Conservation (phyloP, 2,888 invertebrate species). For the Pegoplata infirma region DNA sequence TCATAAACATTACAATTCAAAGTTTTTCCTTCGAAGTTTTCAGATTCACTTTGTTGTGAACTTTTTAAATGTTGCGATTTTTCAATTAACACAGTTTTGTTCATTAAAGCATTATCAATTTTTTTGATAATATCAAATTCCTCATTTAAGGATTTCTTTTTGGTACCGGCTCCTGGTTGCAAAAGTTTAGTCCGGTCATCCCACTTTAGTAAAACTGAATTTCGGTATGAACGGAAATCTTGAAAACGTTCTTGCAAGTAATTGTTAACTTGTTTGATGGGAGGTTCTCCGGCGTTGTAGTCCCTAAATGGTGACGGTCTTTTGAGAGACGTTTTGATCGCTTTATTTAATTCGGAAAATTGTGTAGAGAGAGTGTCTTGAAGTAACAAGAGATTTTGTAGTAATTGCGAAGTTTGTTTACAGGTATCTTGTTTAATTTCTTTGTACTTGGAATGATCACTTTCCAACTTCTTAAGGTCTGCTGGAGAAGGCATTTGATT, state of each 20-base stretch:
- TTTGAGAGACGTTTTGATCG: slow-evolving; percentile 73
- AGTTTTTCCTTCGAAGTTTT: slow-evolving; percentile 55
- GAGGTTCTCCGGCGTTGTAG: not conserved
- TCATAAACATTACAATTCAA: slow-evolving; percentile 93
- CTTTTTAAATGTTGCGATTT: slow-evolving; percentile 78
- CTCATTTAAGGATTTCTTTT: slow-evolving; percentile 79
- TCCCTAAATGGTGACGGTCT: slow-evolving; percentile 58
- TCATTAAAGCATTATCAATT: slow-evolving; percentile 90
- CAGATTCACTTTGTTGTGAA: not conserved
- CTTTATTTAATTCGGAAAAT: slow-evolving; percentile 84
- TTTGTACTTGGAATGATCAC: slow-evolving; percentile 79
- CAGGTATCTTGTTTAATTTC: slow-evolving; percentile 80
- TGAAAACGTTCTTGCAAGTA: slow-evolving; percentile 81
- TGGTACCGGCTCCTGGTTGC: slow-evolving; percentile 82
- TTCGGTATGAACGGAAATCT: slow-evolving; percentile 84
- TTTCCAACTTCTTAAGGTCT: slow-evolving; percentile 77
- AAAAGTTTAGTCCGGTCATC: slow-evolving; percentile 92
- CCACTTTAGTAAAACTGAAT: slow-evolving; percentile 94
- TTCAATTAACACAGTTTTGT: slow-evolving; percentile 86
- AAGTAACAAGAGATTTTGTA: slow-evolving; percentile 83
- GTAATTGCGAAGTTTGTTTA: slow-evolving; percentile 80
- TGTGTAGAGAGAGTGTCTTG: slow-evolving; percentile 82
- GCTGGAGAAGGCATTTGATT: slow-evolving; percentile 88
- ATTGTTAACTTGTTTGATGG: slow-evolving; percentile 75
- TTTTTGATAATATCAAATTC: slow-evolving; percentile 81